A percentile compares a stretch with the other conserved stretches of the same genome.
Conservation (phyloP, 2,888 invertebrate species). For the Odiellus spinosus region DNA sequence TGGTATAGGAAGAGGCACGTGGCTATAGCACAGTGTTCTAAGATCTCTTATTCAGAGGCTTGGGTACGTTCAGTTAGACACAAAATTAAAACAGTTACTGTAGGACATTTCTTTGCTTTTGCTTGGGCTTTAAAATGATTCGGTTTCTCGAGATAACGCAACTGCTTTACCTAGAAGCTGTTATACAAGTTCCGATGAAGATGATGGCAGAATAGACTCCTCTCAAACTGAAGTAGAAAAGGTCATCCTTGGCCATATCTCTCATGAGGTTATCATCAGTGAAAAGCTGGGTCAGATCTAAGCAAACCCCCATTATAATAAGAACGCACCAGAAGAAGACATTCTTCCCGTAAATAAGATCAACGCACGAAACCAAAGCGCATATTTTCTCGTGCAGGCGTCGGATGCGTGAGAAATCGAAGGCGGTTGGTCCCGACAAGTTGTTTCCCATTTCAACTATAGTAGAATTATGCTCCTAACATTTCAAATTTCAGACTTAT, state of each 20-base stretch:
- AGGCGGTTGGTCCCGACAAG: conserved; percentile 1
- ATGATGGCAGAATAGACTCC: conserved; percentile 16
- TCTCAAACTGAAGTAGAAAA: conserved; percentile 16
- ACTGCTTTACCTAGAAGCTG: conserved; percentile 9
- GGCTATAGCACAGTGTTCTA: no score
- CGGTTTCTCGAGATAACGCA: no score
- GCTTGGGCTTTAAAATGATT: no score
- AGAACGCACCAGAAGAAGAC: conserved; percentile 18
- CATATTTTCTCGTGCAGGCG: conserved; percentile 17
- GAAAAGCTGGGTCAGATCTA: conserved; percentile 18
- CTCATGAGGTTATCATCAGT: conserved; percentile 17
- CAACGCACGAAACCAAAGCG: conserved; percentile 13
- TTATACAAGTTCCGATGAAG: conserved; percentile 16
- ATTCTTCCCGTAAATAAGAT: conserved; percentile 14
- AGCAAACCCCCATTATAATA: conserved; percentile 13
- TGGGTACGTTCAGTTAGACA: no score
- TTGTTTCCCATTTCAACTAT: conserved; percentile 5
- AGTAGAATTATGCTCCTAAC: conserved; percentile 11
- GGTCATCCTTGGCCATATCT: conserved; percentile 15
- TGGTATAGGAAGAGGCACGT: no score
- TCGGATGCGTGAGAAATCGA: conserved; percentile 12
- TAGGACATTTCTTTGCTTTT: no score
- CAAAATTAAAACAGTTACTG: no score
- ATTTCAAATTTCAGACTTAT: no score
- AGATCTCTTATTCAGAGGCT: no score